Percentiles rank a stretch among this genome's conserved stretches.
Conservation (phyloP, 2,888 invertebrate species). For the Linyphia triangularis region DNA sequence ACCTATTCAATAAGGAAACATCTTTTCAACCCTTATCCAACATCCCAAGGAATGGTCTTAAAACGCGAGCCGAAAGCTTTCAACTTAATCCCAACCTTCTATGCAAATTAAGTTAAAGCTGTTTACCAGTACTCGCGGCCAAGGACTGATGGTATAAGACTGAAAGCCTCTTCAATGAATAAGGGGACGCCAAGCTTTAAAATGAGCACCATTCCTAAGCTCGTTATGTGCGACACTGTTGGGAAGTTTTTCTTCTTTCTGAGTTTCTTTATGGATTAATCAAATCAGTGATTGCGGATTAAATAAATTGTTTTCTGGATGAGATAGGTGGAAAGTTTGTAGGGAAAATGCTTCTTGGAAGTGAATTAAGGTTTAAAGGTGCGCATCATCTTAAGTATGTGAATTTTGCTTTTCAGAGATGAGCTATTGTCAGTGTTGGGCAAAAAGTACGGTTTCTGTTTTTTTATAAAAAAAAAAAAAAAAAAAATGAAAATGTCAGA, state of each 20-base stretch:
- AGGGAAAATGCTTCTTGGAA: no score
- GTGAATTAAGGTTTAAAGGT: background rate
- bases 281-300: slow-evolving; percentile 17
- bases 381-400: background rate
- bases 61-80: slow-evolving; percentile 27
- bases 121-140: background rate
- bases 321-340: background rate
- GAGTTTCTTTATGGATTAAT: slow-evolving; percentile 1
- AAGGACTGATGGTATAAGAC: slow-evolving; percentile 6
- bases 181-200: background rate
- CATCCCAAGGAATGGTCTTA: background rate
- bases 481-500: background rate
- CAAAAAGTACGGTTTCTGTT: no score
- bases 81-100: slow-evolving; percentile 29
- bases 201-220: background rate
- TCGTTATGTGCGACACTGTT: background rate
- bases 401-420: no score
- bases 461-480: background rate
- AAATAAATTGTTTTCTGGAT: slow-evolving; percentile 1
- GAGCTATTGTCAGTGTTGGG: no score
- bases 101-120: slow-evolving; percentile 52
- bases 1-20: no score
- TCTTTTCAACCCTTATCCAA: background rate
- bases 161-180: background rate
- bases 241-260: background rate